These are phyloP conservation scores for Amphibalanus amphitrite DNA, from an alignment of 1,140 invertebrate species.

Conservation along the genomic window DNA sequence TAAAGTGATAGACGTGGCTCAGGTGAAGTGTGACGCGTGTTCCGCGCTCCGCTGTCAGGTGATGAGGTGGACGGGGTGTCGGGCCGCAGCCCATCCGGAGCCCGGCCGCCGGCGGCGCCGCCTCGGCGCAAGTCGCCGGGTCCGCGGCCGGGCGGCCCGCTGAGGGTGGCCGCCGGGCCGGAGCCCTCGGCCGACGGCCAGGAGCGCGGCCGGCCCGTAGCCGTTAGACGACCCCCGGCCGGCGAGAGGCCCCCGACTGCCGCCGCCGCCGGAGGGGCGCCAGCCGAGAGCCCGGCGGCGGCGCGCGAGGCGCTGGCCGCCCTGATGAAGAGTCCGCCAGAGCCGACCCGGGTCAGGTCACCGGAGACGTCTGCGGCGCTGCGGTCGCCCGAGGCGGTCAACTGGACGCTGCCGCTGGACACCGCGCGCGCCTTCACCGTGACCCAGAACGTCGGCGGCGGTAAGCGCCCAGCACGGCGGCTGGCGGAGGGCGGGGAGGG, in stretches of 20 bases:
- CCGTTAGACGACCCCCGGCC: no score
- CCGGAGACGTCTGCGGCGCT: constrained; percentile 46
- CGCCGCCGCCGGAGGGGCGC: no score
- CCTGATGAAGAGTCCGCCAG: constrained; percentile 71
- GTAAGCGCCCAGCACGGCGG: no score
- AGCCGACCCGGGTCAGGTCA: constrained; percentile 77
- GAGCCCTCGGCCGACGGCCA: no score
- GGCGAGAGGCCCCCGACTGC: no score
- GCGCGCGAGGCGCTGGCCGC: constrained; percentile 16
- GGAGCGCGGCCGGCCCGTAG: background rate
- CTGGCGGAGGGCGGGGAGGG: no score
- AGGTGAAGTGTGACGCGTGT: no score
- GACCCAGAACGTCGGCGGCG: constrained; percentile 73
- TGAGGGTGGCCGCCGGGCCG: background rate
- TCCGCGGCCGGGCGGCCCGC: no score
- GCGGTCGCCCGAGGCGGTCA: constrained; percentile 36
- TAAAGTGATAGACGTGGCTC: no score
- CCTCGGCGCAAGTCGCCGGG: background rate
- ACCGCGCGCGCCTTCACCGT: constrained; percentile 82
- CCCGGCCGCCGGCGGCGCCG: no score
- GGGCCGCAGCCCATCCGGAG: background rate
- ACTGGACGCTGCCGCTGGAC: constrained; percentile 82
- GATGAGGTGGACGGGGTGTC: background rate
- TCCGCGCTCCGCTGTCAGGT: background rate
- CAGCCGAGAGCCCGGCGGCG: background rate